Evolutionary conservation across 2,888 invertebrate species (phyloP).

Genomic region (Siphonodentalium dalli): DNA sequence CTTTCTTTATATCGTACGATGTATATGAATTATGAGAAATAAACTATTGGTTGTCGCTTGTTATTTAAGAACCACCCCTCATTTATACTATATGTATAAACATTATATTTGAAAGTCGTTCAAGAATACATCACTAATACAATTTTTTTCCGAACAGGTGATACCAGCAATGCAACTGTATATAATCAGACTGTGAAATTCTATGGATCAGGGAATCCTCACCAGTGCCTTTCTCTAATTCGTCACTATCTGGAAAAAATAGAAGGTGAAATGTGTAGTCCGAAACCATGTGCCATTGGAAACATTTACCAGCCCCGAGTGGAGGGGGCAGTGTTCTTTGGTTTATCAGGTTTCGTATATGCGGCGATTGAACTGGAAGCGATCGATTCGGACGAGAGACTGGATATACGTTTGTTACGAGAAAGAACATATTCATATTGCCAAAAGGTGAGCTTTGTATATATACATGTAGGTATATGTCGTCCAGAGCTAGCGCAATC

Average conservation of each 20-base stretch:
- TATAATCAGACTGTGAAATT: conserved; percentile 22
- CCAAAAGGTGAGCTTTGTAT: conserved; percentile 34
- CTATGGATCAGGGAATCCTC: conserved; percentile 33
- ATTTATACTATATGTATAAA: too few species aligned
- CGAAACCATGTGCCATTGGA: conserved; percentile 58
- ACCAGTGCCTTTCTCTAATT: conserved; percentile 31
- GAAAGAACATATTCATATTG: conserved; percentile 39
- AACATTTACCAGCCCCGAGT: conserved; percentile 46
- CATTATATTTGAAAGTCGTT: too few species aligned
- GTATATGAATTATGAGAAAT: too few species aligned
- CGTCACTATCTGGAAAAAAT: conserved; percentile 30
- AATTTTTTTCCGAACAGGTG: conserved; percentile 21
- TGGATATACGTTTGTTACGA: conserved; percentile 37
- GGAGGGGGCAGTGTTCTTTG: conserved; percentile 39
- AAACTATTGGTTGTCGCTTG: too few species aligned
- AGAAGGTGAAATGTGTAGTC: conserved; percentile 33
- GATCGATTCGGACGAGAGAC: conserved; percentile 30
- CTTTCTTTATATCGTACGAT: too few species aligned
- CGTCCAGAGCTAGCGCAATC: too few species aligned
- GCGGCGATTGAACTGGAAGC: conserved; percentile 36
- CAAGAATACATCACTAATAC: too few species aligned
- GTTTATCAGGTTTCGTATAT: conserved; percentile 44
- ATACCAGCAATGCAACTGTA: conserved; percentile 21
- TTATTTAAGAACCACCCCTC: too few species aligned
- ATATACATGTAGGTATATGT: too few species aligned